phyloP scores from a whole-genome alignment of 1,140 invertebrate species.

The Dendroctonus valens region DNA sequence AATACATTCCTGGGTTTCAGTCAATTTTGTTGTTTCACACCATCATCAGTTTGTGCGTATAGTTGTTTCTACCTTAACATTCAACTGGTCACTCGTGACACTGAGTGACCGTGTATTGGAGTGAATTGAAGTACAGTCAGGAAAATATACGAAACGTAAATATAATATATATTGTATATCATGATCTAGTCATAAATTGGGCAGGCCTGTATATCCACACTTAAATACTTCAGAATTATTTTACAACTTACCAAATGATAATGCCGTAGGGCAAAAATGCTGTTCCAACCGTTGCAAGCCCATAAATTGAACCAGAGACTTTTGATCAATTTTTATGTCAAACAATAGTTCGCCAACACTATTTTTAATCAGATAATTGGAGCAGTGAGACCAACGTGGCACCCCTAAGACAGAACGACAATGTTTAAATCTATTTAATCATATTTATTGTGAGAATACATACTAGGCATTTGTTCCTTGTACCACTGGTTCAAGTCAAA shows the following conservation, averaged over 20 bases:
- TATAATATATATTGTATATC: too few species aligned
- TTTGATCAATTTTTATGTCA: slow-evolving; percentile 49
- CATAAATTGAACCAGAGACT: slow-evolving; percentile 48
- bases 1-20: too few species aligned
- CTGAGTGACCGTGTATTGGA: too few species aligned
- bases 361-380: slow-evolving; percentile 39
- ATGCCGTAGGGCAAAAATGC: slow-evolving; percentile 77
- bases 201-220: neutral
- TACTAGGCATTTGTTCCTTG: slow-evolving; percentile 84
- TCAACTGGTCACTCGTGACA: too few species aligned
- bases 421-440: neutral
- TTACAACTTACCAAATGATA: slow-evolving; percentile 67
- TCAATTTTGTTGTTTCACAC: too few species aligned
- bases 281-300: slow-evolving; percentile 63
- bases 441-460: slow-evolving; percentile 24
- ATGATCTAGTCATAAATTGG: too few species aligned
- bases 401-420: slow-evolving; percentile 29
- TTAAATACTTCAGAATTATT: neutral
- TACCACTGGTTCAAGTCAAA: slow-evolving; percentile 97
- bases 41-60: too few species aligned
- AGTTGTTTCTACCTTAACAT: too few species aligned
- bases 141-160: too few species aligned
- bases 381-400: slow-evolving; percentile 34
- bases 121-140: too few species aligned
- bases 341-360: slow-evolving; percentile 35